Percentiles rank a stretch among this genome's conserved stretches.
These are phyloP conservation scores for Morone chrysops DNA, from an alignment of 2,113 vertebrate genomes.

Conservation along the genomic window DNA sequence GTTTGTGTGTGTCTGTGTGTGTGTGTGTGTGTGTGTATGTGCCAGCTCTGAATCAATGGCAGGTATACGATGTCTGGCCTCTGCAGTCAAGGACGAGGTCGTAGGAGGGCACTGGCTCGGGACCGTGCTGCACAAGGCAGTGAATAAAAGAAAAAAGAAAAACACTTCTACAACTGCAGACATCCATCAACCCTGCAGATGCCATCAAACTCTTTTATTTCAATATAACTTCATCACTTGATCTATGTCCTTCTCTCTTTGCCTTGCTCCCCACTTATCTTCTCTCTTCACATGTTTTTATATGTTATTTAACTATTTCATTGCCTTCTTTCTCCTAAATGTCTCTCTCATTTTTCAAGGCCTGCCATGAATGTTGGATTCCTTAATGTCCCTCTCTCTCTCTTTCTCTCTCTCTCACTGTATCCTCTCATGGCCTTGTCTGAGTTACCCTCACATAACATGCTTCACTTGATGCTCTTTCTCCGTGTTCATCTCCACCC, in stretches of 20 bases:
- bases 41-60: slow-evolving; percentile 13
- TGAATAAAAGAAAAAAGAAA: background rate
- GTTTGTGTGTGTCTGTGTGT: background rate
- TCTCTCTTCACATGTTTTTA: background rate
- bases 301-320: background rate
- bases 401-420: background rate
- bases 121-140: background rate
- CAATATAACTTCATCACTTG: background rate
- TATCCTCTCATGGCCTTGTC: slow-evolving; percentile 10
- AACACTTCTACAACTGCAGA: background rate
- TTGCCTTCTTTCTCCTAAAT: background rate
- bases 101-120: background rate
- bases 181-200: slow-evolving; percentile 30
- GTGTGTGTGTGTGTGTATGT: background rate
- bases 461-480: background rate
- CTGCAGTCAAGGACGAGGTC: slow-evolving; percentile 36
- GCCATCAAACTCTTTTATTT: background rate
- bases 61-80: slow-evolving; percentile 30
- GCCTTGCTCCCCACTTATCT: background rate
- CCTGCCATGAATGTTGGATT: too few relatives aligned
- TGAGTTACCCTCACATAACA: background rate
- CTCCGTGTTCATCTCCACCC: slow-evolving; percentile 28
- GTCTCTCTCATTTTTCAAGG: background rate
- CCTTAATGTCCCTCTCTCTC: background rate
- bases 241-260: background rate